Evolutionary conservation across 53 echinoderm and acorn worm genomes (phyloP), one percentile per base, ranked within the genome.

Genomic region (Glandiceps talaboti): DNA sequence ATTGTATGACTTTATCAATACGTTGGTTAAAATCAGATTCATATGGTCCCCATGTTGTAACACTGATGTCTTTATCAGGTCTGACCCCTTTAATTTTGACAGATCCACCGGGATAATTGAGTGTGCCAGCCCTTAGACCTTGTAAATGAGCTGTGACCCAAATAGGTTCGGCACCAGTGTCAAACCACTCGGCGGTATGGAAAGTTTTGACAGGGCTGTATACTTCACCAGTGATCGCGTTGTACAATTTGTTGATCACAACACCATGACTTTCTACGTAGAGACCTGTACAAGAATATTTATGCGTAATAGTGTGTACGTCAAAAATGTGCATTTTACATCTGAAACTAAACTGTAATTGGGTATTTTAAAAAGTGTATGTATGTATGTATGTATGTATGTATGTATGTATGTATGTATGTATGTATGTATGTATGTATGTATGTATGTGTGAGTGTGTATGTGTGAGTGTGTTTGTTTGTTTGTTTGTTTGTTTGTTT

Each of bases 111-210:
- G 97, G 97, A 74, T 93, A 97, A 82, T 85, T 89, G 75, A 93
- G 87, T 26, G 86, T 86, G 12, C 87, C 93, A 26, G 93, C 91
- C 33, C 79, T 91, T 0, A 86, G 82, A 30, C 90, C 93, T 26
- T 93, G 87, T 30, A 85, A 82, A 33, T 90, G 86, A 0, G 97
- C 97, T 14, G 95, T 94, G 25, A 94, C 90, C 95, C 95, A 92
- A 45, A 92, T 85, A 0, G 92, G 92, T 77, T 92, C 92, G 1
- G 82, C 89, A 20, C 64, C 64, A 20, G 64, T 45, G 64, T 45
- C 64, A 20, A 45, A 45, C 64, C 64, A 45, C 20, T 45, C 64
- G 6, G 64, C 6, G 20, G 20, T 45, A 20, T 45, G 6, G 64
- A 6, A 45, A 20, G 64, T 45, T 45, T 45, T 45, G 6, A 20